Conservation (phyloP, 2,113 vertebrate genomes). For the Coracopsis vasa region DNA sequence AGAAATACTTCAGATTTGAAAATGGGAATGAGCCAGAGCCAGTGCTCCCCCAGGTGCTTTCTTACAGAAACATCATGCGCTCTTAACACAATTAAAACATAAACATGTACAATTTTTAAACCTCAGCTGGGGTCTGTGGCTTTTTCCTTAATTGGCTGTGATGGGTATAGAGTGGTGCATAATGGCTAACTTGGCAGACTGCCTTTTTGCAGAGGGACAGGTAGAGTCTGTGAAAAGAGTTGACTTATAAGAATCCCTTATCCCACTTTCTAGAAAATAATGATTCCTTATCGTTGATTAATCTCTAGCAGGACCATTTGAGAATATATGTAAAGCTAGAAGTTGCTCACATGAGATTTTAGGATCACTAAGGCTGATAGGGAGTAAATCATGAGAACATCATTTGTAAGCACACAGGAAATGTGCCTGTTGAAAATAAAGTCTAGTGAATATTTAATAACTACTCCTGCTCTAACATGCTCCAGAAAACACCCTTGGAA, state of each 20-base stretch:
- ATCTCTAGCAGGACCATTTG: not conserved
- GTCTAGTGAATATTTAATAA: not conserved
- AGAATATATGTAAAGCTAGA: not conserved
- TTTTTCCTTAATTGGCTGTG: not conserved
- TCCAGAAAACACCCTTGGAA: not conserved
- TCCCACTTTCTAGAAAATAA: not conserved
- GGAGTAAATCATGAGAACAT: not conserved
- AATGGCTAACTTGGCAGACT: not conserved
- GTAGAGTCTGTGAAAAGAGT: not conserved
- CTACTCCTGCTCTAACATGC: not conserved
- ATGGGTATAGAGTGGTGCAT: not conserved
- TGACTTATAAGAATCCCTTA: not conserved
- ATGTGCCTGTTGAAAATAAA: not conserved
- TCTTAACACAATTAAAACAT: slow-evolving; percentile 30
- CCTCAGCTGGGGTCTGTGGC: not conserved
- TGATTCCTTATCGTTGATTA: not conserved
- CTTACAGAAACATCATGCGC: not conserved
- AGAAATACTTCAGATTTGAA: not conserved
- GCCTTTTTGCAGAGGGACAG: not conserved
- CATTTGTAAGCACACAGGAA: not conserved
- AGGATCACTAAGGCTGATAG: not conserved
- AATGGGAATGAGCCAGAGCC: not conserved
- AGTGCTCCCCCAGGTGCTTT: not conserved
- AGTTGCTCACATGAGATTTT: not conserved
- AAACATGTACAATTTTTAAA: not conserved